Percentiles rank a stretch among this genome's conserved stretches.
Conservation (phyloP, 2,888 invertebrate species). For the Colostygia pectinataria region DNA sequence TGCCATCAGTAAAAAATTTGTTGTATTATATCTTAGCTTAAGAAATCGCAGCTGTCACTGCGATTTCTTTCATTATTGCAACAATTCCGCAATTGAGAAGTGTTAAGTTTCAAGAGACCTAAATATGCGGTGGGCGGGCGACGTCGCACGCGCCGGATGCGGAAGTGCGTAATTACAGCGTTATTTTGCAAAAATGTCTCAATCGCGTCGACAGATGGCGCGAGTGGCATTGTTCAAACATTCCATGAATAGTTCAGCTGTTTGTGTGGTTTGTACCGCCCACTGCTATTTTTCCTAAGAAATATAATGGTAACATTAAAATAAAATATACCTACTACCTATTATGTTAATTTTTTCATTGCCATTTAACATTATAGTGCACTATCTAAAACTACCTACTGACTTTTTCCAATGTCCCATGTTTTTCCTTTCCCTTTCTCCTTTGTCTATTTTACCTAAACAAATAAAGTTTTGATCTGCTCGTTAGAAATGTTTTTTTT, state of each 20-base stretch:
- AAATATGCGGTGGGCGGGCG: constrained; percentile 62
- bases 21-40: too few species aligned
- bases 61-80: constrained; percentile 33
- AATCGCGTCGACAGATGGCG: constrained; percentile 77
- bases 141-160: constrained; percentile 77
- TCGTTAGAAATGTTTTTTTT: too few species aligned
- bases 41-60: constrained; percentile 32
- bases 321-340: too few species aligned
- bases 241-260: constrained; percentile 67
- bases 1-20: too few species aligned
- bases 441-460: too few species aligned
- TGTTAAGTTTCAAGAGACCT: constrained; percentile 62
- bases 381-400: too few species aligned
- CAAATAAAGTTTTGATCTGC: too few species aligned
- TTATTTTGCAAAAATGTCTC: constrained; percentile 80
- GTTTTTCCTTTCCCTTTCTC: too few species aligned
- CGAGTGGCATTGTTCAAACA: constrained; percentile 62
- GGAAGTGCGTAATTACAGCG: constrained; percentile 76
- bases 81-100: constrained; percentile 42
- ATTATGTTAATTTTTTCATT: constrained; percentile 2
- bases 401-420: too few species aligned
- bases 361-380: too few species aligned
- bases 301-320: constrained; percentile 13
- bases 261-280: constrained; percentile 65
- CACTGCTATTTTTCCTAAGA: constrained; percentile 43